Conservation (phyloP, 2,888 invertebrate species). For the Stegana nigrithorax region DNA sequence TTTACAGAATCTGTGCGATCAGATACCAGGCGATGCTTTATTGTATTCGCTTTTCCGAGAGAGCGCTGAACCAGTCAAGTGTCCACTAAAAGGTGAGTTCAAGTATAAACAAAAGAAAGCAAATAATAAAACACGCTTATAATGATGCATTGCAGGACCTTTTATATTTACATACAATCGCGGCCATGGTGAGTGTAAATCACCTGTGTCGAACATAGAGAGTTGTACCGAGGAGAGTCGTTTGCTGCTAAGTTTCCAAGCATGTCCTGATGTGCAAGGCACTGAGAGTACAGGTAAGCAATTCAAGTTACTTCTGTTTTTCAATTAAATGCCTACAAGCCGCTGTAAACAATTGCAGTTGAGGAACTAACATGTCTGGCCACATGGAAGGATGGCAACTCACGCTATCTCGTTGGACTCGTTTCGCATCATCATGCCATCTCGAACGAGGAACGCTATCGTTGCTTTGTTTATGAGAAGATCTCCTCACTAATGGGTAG, state of each 20-base stretch:
- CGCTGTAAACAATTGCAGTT: constrained; percentile 71
- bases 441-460: constrained; percentile 91
- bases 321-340: neutral
- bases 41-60: constrained; percentile 91
- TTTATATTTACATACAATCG: constrained; percentile 94
- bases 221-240: constrained; percentile 94
- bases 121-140: neutral
- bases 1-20: constrained; percentile 83
- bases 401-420: constrained; percentile 89
- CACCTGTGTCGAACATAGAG: constrained; percentile 91
- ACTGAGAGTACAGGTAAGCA: constrained; percentile 89
- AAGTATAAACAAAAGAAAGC: neutral
- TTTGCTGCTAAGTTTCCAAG: constrained; percentile 90
- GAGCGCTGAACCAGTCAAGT: constrained; percentile 87
- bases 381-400: constrained; percentile 94
- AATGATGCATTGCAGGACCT: constrained; percentile 73
- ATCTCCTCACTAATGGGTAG: constrained; percentile 74
- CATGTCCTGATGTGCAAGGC: constrained; percentile 90
- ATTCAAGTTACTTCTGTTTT: neutral
- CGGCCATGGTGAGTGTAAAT: constrained; percentile 89
- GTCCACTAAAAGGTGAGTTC: constrained; percentile 76
- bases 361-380: constrained; percentile 92
- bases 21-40: constrained; percentile 89
- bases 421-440: constrained; percentile 90
- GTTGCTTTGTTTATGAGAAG: constrained; percentile 95